Evolutionary conservation across 2,113 vertebrate species (phyloP), one percentile per base, ranked within the genome.

Genomic region (Plecturocebus donacophilus): DNA sequence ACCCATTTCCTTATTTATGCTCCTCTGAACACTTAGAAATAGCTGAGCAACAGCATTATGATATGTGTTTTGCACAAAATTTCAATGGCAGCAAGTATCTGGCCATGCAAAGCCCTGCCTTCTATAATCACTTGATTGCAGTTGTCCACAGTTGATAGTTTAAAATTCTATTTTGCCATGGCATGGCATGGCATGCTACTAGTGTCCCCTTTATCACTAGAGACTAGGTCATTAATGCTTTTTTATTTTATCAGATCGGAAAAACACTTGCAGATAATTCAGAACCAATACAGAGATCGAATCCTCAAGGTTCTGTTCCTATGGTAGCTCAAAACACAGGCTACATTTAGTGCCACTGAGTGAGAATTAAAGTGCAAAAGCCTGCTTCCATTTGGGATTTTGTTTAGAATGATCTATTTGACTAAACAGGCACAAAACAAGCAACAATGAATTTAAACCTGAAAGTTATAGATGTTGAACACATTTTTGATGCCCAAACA

Each of bases 301-400:
- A 54, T 83, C 6, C 0, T 93, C n/a, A 83, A 68, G 30, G 30
- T 38, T 89, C 17, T 94, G 47, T 75, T 83, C 19, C 56, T 82
- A 54, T 10, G 30, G 11, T 89, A 81, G 16, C 6, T 94, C 68
- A 70, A 68, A 85, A 94, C 80, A 13, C 19, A 73, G 38, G 27
- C n/a, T n/a, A 56, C 17, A 40, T 49, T 89, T 85, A 54, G 32
- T 5, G 45, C 1, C 40, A 27, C 23, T 42, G 5, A 73, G 4
- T 77, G 19, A 92, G 27, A 96, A 92, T 52, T 88, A 64, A 92
- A 94, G 23, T 20, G 2, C 40, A 82, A 83, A 75, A 25, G 0
- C 23, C 66, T 86, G 25, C 35, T 90, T 86, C 19, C 56, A 42
- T 56, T 92, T 89, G 70, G n/a, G 86, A 91, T 83, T 86, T 94